A percentile compares a stretch with the other conserved stretches of the same genome.
These are phyloP conservation scores for Notechis scutatus DNA, from an alignment of 2,113 vertebrate genomes.

Conservation along the genomic window DNA sequence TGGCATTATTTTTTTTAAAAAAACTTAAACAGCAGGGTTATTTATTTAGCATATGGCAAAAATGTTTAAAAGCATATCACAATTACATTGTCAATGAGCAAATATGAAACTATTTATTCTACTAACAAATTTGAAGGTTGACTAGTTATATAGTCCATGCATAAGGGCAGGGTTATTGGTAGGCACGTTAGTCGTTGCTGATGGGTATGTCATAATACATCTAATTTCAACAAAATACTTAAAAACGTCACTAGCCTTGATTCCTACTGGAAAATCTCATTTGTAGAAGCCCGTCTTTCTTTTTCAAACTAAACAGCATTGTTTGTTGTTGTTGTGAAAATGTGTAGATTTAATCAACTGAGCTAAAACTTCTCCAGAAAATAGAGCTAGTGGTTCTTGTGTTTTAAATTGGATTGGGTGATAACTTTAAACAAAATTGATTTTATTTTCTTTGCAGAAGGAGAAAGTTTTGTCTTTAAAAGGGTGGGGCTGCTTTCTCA, in stretches of 20 bases:
- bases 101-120: not conserved
- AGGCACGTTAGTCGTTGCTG: not conserved
- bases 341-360: not conserved
- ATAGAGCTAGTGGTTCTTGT: not conserved
- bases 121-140: not conserved
- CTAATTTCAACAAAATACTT: not conserved
- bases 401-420: not conserved
- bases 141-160: not conserved
- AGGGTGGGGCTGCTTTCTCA: not conserved
- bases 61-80: not conserved
- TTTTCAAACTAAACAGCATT: not conserved
- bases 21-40: not conserved
- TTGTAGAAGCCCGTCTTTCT: not conserved
- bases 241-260: not conserved
- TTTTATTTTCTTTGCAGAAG: not conserved
- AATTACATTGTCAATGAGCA: not conserved
- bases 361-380: not conserved
- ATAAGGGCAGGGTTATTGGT: not conserved
- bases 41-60: not conserved
- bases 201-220: not conserved
- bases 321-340: not conserved
- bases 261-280: not conserved
- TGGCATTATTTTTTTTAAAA: not conserved
- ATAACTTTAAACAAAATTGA: not conserved
- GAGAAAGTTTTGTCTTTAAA: not conserved